Evolutionary conservation across 2,113 vertebrate genomes (phyloP), one percentile per base, ranked within the genome.

Genomic region (Grammomys dolichurus): DNA sequence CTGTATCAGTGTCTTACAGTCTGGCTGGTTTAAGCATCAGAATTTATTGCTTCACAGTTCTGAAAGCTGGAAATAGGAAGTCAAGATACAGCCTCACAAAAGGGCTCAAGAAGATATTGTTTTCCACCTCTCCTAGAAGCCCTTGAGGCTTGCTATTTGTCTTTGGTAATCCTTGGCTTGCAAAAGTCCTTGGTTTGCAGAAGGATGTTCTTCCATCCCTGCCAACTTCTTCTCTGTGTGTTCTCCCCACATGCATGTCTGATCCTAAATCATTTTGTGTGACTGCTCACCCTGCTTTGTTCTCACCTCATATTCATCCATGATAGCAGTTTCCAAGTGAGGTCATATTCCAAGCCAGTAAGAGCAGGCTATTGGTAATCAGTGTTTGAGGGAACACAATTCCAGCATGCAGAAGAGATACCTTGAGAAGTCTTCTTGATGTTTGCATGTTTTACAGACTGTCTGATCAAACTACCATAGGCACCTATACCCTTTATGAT

Each of bases 401-500:
- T 80, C 11, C 87, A 8, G 3, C 43, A n/a, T 54, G 19, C 7
- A 46, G 2, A 78, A 1, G 33, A 0, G 31, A 58, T 76, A 24
- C 46, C 67, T n/a, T 33, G 63, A 95, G 81, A 65, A 54, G 24
- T 85, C 7, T 19, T 4, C 22, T 31, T 2, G 69, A 26, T 46
- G 13, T 28, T 16, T 20, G 26, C 3, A 3, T 36, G 40, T 26
- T 73, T 14, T 12, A 17, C 54, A 85, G 33, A 58, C 2, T 60
- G 43, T 63, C 10, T 22, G 9, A 56, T 70, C 11, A 1, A 10
- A 28, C 11, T 31, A 56, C 0, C 11, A 22, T 40, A 26, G 11
- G 7, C 73, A 7, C 2, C 16, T 16, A 58, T 26, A 1, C 5
- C 19, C 1, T 56, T 14, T 43, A 12, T 8, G 13, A 0, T 9